Conservation (phyloP, 30 jellyfish, hydroid and myxozoan genomes). For the Phacellophora camtschatica region DNA sequence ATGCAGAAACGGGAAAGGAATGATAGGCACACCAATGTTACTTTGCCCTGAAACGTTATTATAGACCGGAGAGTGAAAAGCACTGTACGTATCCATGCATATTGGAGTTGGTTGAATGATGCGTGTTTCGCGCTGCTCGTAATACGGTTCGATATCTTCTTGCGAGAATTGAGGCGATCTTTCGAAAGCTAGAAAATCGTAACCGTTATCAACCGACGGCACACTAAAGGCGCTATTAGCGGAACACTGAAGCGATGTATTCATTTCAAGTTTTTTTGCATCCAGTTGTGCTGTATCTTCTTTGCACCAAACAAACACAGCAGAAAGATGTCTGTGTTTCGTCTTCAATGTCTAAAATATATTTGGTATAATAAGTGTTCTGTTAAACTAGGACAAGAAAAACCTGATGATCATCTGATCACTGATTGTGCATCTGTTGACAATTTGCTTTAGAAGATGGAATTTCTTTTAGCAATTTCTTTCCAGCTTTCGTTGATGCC, state of each 20-base stretch:
- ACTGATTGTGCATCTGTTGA: too few species aligned
- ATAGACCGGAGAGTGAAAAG: constrained; percentile 43
- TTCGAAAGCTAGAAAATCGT: constrained; percentile 32
- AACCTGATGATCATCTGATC: too few species aligned
- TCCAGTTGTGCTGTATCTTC: too few species aligned
- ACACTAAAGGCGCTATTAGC: constrained; percentile 54
- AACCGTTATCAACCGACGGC: constrained; percentile 31
- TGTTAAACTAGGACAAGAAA: neutral
- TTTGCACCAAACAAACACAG: too few species aligned
- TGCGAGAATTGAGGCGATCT: constrained; percentile 27
- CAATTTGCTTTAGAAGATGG: too few species aligned
- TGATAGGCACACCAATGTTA: constrained; percentile 30
- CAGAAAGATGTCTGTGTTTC: too few species aligned
- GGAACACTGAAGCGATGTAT: constrained; percentile 55
- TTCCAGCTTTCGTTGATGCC: too few species aligned
- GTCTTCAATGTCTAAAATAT: too few species aligned
- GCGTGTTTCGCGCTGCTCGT: constrained; percentile 53
- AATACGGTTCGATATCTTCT: constrained; percentile 45
- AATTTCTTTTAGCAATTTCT: too few species aligned
- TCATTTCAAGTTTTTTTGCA: constrained; percentile 8
- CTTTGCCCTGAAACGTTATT: constrained; percentile 18
- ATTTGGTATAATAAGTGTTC: neutral
- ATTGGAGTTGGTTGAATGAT: constrained; percentile 53
- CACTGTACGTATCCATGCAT: constrained; percentile 38
- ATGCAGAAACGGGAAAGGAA: constrained; percentile 66